Percentiles rank a stretch among this genome's conserved stretches.
These are phyloP conservation scores for Chroicocephalus ridibundus DNA, from an alignment of 2,113 vertebrate species.

Conservation along the genomic window DNA sequence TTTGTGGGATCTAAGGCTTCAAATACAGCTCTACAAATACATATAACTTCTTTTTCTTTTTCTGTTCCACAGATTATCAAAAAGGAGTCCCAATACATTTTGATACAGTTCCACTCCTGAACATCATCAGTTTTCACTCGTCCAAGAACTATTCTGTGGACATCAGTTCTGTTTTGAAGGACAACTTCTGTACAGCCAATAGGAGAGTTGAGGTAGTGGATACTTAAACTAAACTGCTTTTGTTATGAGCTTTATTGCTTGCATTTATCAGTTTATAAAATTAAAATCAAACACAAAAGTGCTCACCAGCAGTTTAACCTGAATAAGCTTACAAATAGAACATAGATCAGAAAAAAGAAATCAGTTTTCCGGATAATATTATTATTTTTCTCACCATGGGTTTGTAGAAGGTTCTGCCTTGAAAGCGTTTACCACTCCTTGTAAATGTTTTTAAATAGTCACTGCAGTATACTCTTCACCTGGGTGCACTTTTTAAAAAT, in stretches of 20 bases:
- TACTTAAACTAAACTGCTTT: neutral
- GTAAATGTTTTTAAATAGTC: neutral
- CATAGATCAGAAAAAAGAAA: neutral
- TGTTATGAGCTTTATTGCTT: neutral
- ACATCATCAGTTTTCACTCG: neutral
- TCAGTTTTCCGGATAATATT: neutral
- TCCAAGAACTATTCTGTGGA: conserved; percentile 28
- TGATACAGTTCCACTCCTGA: neutral
- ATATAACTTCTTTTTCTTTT: neutral
- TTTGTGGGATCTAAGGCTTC: neutral
- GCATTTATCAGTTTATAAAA: neutral
- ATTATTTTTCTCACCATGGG: neutral
- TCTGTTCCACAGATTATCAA: neutral
- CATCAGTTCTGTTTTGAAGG: neutral
- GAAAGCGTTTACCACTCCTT: neutral
- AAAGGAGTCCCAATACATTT: neutral
- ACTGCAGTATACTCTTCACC: neutral
- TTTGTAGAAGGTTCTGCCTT: neutral
- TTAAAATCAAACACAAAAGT: neutral
- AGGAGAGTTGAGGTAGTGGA: conserved; percentile 51
- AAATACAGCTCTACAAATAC: neutral
- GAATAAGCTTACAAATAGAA: neutral
- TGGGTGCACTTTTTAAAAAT: neutral
- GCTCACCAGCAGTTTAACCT: neutral
- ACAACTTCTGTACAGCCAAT: neutral